Evolutionary conservation across 2,888 invertebrate species (phyloP), one percentile per base, ranked within the genome.

Genomic region (Stenurella melanura): DNA sequence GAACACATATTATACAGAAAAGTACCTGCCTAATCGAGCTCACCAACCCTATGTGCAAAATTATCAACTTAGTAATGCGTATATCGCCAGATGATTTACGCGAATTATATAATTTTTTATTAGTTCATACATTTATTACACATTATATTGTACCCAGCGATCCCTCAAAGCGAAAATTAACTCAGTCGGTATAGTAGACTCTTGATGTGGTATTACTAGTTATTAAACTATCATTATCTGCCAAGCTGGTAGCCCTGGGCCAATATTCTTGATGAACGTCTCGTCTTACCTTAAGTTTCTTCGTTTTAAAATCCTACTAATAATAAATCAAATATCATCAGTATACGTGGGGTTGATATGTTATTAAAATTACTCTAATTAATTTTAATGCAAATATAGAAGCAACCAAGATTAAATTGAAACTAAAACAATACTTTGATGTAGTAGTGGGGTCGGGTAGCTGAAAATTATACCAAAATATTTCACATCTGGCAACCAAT

Each of bases 181-280:
- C 60, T 70, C 26, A 30, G 60, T 26, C 42, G 64, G 38, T 50
- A 18, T 42, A 19, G 64, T 19, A 38, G 64, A 66, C 42, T 34
- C 61, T 69, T 57, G 69, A 69, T 57, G 58, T 19, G 38, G 30
- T 69, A 69, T 69, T 69, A 69, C 69, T 30, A 26, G 42, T 60
- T 70, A 70, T 70, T 70, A 70, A 70, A 61, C 70, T 70, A 70
- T 70, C 60, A 70, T 70, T 70, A 70, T 50, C 19, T 50, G 70
- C 61, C 61, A 42, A 60, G 70, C 21, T 42, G 60, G 9, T 21
- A 60, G 60, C 70, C 60, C 50, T 70, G 38, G 70, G 70, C 60
- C n/a, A n/a, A 12, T 38, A 19, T 17, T 12, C 60, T 70, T 70
- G 70, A 70, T 60, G 60, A 70, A 70, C 70, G 70, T 50, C 58